These are phyloP conservation scores for Diadromus collaris DNA, from an alignment of 2,888 invertebrate genomes.

Conservation along the genomic window DNA sequence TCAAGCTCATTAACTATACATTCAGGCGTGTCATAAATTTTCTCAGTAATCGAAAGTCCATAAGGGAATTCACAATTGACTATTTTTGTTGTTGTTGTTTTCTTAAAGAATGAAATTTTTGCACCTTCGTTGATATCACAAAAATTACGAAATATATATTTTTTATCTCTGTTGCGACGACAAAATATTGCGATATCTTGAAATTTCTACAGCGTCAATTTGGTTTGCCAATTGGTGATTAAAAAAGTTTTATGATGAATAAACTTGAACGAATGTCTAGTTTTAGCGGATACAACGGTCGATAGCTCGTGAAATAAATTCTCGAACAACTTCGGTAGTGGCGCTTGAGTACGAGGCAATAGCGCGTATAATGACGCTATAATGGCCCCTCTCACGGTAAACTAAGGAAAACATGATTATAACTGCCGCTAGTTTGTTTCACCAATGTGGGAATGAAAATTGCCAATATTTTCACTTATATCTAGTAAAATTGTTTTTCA, in stretches of 20 bases:
- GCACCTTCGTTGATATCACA: not conserved
- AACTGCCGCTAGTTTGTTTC: conserved; percentile 14
- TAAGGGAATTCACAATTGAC: conserved; percentile 11
- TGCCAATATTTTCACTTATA: conserved; percentile 36
- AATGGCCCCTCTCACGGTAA: not conserved
- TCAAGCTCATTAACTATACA: conserved; percentile 22
- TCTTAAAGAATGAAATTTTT: not conserved
- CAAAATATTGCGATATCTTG: not conserved
- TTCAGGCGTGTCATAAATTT: conserved; percentile 47
- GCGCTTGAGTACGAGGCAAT: conserved; percentile 15
- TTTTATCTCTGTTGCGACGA: not conserved
- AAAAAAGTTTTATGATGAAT: not conserved
- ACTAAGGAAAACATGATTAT: not conserved
- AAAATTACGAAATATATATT: conserved; percentile 1
- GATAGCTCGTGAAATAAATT: conserved; percentile 45
- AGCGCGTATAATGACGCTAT: conserved; percentile 19
- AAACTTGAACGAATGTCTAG: conserved; percentile 5
- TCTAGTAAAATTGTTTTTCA: conserved; percentile 17
- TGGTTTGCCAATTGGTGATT: not conserved
- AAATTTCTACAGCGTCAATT: conserved; percentile 26
- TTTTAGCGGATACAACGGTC: conserved; percentile 18
- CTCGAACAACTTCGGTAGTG: conserved; percentile 19
- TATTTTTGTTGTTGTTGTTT: conserved; percentile 3
- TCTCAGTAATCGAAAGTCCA: conserved; percentile 50
- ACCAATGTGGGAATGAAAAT: conserved; percentile 13